Evolutionary conservation across 1,140 invertebrate genomes (phyloP), one percentile per base, ranked within the genome.

Genomic region (Melitaea cinxia): DNA sequence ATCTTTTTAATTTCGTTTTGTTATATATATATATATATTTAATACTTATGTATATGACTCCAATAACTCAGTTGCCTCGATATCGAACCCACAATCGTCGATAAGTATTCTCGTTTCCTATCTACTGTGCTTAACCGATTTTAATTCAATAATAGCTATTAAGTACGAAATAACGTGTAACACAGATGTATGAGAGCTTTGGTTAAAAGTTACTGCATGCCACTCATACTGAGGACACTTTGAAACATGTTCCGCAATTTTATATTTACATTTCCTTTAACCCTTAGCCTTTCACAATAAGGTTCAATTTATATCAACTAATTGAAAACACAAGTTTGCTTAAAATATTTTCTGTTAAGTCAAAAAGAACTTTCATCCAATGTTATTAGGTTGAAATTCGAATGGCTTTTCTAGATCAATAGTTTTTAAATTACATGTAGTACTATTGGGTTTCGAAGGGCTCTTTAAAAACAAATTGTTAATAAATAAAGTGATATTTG

Each of bases 401-500:
- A 47, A 12, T 47, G 4, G 0, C 15, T 1, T 9, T 12, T n/a
- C 1, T 17, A 9, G 14, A 23, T 47, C 7, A 47, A 47, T 23
- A 21, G 42, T 47, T 47, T 42, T 42, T 0, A 21, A 47, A 12
- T 23, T 17, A 47, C 42, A 24, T 23, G 2, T 42, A 42, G 5
- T 17, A 9, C 42, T 47, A 17, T 47, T 47, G 42, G 42, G 2
- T 23, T 47, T 23, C n/a, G 17, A 47, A 42, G 42, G 7, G 19
- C 10, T 12, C 42, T 47, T 47, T 21, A 4, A 23, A 12, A 23
- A 5, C 17, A 10, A 47, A 47, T 47, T 47, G 42, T 47, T 47
- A 47, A 47, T 47, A 47, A 47, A 47, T 47, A 47, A 23, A 47
- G 42, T 47, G 42, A 47, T 47, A 47, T 23, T 47, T 47, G 17